Evolutionary conservation across 1,140 invertebrate genomes (phyloP).

Genomic region (Pentalonia nigronervosa): DNA sequence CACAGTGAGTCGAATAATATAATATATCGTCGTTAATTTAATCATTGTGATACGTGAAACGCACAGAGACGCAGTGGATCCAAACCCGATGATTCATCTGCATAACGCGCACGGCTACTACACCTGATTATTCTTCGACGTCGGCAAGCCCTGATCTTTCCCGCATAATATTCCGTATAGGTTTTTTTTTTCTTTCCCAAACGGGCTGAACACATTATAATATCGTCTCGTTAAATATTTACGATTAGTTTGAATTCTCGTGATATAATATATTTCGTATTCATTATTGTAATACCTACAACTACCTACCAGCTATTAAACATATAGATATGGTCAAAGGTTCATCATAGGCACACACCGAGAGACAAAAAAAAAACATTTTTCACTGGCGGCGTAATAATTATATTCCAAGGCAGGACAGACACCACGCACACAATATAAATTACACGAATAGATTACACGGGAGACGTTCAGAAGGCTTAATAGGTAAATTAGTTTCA

Average conservation of each 20-base stretch:
- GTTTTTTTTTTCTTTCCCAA: neutral
- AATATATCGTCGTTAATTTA: neutral
- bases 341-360: neutral
- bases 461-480: conserved; percentile 19
- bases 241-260: conserved; percentile 17
- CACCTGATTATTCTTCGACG: conserved; percentile 25
- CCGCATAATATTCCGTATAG: neutral
- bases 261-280: neutral
- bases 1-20: neutral
- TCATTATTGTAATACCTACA: no score
- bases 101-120: neutral
- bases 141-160: conserved; percentile 17
- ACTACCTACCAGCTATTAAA: neutral
- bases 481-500: conserved; percentile 54
- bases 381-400: conserved; percentile 46
- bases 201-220: neutral
- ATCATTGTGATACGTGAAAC: neutral
- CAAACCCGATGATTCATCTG: conserved; percentile 47
- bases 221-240: conserved; percentile 27
- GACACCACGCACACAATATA: neutral
- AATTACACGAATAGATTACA: conserved; percentile 32
- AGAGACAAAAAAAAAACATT: conserved; percentile 36
- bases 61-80: neutral
- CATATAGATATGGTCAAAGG: neutral
- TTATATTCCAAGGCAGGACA: conserved; percentile 22